A percentile compares a stretch with the other conserved stretches of the same genome.
phyloP scores from a whole-genome alignment of 1,140 invertebrate species.

The Drosophila sp. region DNA sequence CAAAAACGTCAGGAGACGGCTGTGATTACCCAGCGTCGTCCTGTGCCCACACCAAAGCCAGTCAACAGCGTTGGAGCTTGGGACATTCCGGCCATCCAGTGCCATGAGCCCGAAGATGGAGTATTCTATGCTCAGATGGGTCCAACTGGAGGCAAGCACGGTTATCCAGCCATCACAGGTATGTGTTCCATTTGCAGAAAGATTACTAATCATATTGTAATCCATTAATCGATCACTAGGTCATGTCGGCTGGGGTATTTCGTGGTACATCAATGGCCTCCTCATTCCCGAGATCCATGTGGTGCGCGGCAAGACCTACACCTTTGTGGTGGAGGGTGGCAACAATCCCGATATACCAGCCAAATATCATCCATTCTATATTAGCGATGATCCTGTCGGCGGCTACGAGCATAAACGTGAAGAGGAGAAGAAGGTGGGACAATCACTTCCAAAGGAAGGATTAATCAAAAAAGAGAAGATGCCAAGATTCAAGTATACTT shows the following conservation, averaged over 20 bases:
- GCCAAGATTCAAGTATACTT: neutral
- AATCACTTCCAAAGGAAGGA: neutral
- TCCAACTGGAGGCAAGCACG: constrained; percentile 93
- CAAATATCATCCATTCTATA: constrained; percentile 97
- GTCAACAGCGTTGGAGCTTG: constrained; percentile 86
- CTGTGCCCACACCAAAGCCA: constrained; percentile 87
- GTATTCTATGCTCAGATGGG: constrained; percentile 96
- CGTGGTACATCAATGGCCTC: constrained; percentile 96
- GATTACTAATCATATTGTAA: neutral
- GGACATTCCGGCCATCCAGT: constrained; percentile 94
- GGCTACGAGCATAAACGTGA: constrained; percentile 93
- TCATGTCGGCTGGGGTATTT: constrained; percentile 95
- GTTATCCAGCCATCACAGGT: constrained; percentile 94
- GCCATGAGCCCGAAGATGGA: constrained; percentile 94
- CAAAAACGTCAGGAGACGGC: constrained; percentile 60
- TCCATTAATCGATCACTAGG: constrained; percentile 84
- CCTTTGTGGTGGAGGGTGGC: constrained; percentile 95
- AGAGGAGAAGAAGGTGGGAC: constrained; percentile 90
- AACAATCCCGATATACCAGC: constrained; percentile 90
- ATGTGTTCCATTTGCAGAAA: constrained; percentile 16
- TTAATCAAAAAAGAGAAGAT: no score
- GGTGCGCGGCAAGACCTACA: constrained; percentile 94
- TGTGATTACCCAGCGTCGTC: constrained; percentile 46
- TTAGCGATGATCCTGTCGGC: constrained; percentile 95
- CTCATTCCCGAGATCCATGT: constrained; percentile 96